Conservation (phyloP, 2,888 invertebrate genomes). For the Pachydiplax longipennis region DNA sequence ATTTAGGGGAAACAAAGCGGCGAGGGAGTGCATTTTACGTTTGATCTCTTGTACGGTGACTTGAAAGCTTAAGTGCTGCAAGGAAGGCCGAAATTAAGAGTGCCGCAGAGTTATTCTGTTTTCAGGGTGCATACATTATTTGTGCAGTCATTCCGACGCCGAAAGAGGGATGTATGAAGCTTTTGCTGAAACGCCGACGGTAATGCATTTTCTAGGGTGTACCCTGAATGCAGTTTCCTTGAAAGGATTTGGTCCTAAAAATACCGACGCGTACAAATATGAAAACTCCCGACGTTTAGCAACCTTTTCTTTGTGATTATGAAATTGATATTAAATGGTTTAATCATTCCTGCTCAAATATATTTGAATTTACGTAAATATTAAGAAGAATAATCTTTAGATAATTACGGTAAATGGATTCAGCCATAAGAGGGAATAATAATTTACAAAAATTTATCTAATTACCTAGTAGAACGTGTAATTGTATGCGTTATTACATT, state of each 20-base stretch:
- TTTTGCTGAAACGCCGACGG: background rate
- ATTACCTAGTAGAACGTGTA: too few species aligned
- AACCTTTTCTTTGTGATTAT: too few species aligned
- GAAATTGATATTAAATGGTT: too few species aligned
- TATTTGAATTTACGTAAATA: background rate
- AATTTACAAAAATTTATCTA: too few species aligned
- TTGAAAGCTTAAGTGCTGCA: background rate
- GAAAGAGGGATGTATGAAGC: background rate
- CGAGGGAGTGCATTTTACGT: background rate
- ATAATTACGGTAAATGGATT: background rate
- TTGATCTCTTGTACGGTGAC: background rate
- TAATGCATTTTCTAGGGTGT: background rate
- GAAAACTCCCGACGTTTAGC: background rate
- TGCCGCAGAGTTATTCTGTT: background rate
- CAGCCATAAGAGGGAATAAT: background rate
- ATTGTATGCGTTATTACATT: too few species aligned
- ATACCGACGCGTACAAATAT: background rate
- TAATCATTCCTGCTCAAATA: too few species aligned
- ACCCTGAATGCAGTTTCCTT: background rate
- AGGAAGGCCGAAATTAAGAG: background rate
- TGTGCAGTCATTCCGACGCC: background rate
- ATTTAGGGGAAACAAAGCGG: slow-evolving; percentile 12
- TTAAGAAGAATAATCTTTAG: background rate
- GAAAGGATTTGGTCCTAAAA: background rate
- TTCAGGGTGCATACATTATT: background rate